Evolutionary conservation across 1,140 invertebrate genomes (phyloP).

Genomic region (Pararge aegeria): DNA sequence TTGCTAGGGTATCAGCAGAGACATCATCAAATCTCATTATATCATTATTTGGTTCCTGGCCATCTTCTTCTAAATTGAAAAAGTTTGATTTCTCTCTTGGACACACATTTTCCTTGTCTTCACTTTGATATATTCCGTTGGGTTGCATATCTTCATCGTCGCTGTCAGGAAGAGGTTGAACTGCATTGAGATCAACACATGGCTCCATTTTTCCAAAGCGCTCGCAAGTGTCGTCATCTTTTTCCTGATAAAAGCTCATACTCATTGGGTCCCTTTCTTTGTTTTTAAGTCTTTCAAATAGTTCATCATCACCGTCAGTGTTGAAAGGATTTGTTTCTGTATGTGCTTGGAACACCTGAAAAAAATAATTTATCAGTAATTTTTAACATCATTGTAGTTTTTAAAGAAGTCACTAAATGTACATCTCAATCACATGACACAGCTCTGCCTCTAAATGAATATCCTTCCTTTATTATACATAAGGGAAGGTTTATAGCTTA

Average conservation of each 20-base stretch:
- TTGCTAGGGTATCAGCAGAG: slow-evolving; percentile 31
- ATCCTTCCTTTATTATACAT: no score
- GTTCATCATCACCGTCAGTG: slow-evolving; percentile 67
- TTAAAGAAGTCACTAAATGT: no score
- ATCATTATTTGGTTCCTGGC: slow-evolving; percentile 64
- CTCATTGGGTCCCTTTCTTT: slow-evolving; percentile 84
- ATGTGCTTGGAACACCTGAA: slow-evolving; percentile 69
- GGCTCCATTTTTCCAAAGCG: slow-evolving; percentile 49
- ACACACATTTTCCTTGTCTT: slow-evolving; percentile 65
- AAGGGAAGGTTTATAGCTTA: no score
- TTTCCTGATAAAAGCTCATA: slow-evolving; percentile 84
- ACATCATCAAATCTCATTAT: slow-evolving; percentile 57
- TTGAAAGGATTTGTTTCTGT: slow-evolving; percentile 68
- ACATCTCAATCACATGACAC: no score
- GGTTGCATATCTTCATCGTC: slow-evolving; percentile 78
- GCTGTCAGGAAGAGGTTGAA: slow-evolving; percentile 81
- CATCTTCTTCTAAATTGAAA: slow-evolving; percentile 32
- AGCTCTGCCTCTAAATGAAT: no score
- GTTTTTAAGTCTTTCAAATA: slow-evolving; percentile 76
- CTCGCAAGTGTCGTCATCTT: slow-evolving; percentile 81
- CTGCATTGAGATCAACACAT: slow-evolving; percentile 83
- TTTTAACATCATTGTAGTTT: slow-evolving; percentile 5
- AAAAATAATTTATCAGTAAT: slow-evolving; percentile 23
- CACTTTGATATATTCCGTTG: slow-evolving; percentile 52
- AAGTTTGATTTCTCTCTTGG: slow-evolving; percentile 45